Evolutionary conservation across 1,140 invertebrate species (phyloP).

Genomic region (Leptinotarsa lineolata): DNA sequence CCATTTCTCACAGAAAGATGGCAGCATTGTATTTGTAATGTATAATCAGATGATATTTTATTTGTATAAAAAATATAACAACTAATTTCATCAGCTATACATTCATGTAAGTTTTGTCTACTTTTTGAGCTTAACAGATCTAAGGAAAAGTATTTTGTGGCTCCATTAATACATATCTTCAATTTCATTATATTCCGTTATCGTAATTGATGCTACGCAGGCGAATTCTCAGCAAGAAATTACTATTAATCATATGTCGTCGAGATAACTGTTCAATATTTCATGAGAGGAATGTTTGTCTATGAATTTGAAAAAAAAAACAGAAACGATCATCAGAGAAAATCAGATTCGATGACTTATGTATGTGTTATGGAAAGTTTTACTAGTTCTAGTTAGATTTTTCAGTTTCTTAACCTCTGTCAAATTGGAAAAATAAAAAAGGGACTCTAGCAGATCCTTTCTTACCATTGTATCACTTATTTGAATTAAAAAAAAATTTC

Average conservation of each 20-base stretch:
- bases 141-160: background rate
- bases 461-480: too few species aligned
- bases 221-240: slow-evolving; percentile 13
- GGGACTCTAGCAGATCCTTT: too few species aligned
- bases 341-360: too few species aligned
- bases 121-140: slow-evolving; percentile 15
- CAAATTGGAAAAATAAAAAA: too few species aligned
- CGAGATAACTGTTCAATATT: slow-evolving; percentile 3
- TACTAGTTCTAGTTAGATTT: too few species aligned
- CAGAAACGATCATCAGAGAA: too few species aligned
- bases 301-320: too few species aligned
- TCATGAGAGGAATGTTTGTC: background rate
- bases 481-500: too few species aligned
- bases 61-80: slow-evolving; percentile 27
- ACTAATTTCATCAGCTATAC: slow-evolving; percentile 27
- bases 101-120: slow-evolving; percentile 12
- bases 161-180: background rate
- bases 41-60: slow-evolving; percentile 19
- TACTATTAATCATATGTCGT: slow-evolving; percentile 13
- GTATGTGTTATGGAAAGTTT: too few species aligned
- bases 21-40: slow-evolving; percentile 21
- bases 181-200: slow-evolving; percentile 6
- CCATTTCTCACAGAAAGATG: background rate
- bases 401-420: too few species aligned
- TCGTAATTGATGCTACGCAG: slow-evolving; percentile 12